Evolutionary conservation across 1,140 invertebrate genomes (phyloP), one percentile per base, ranked within the genome.

Genomic region (Apis laboriosa): DNA sequence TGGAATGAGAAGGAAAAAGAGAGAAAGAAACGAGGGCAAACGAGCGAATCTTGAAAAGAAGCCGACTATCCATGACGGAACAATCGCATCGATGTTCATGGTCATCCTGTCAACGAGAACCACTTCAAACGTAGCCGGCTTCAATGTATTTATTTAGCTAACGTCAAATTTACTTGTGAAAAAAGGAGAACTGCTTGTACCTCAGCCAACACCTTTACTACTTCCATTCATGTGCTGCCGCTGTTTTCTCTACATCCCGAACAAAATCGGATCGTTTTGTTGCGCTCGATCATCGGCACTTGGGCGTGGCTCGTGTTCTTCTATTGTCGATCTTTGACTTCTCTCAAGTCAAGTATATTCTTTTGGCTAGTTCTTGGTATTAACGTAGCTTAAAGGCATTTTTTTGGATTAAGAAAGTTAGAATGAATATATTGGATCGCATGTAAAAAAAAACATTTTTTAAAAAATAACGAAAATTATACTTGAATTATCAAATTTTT

Each of bases 141-240:
- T 90, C 88, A 92, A 94, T 93, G 93, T 93, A 93, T 94, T 94
- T 94, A 93, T 94, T 94, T 94, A 88, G 90, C 90, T 90, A 92
- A 94, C 91, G 93, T 94, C 93, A 94, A 93, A 94, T 94, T 94
- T 94, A 93, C 90, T 92, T 82, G 77, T 81, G 75, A 55, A 83
- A 80, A 87, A 89, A 60, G 71, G 76, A 79, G 66, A 88, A 56
- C 60, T 51, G 77, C 78, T 66, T 24, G 49, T 68, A 73, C 3
- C 43, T 28, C 17, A 17, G 53, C 76, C 49, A 28, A 61, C 71
- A 86, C 76, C 53, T 87, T 43, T 76, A 71, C 76, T 60, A 61
- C 21, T 19, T 21, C 67, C 67, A 49, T 73, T 63, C 77, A 60
- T 24, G 21, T 5, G 43, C 8, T 9, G 34, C 53, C n/a, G 55